Evolutionary conservation across 2,888 invertebrate species (phyloP).

Genomic region (Augiades crinisus): DNA sequence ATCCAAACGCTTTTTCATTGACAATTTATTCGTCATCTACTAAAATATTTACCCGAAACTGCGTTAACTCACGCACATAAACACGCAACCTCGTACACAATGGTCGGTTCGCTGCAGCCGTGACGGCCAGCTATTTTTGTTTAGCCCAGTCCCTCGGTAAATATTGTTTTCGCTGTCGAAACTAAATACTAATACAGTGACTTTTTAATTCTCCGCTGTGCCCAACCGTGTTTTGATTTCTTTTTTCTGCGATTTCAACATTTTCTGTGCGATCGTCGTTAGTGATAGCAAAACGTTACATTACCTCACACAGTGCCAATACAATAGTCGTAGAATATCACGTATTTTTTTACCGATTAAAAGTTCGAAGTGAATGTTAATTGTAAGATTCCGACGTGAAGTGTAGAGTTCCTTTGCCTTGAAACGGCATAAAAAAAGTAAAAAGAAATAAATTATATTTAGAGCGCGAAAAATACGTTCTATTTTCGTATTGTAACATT

Average conservation of each 20-base stretch:
- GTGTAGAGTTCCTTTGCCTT: conserved; percentile 12
- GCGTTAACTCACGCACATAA: conserved; percentile 37
- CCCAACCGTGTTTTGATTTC: conserved; percentile 16
- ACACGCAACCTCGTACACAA: conserved; percentile 40
- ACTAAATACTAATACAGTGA: conserved; percentile 44
- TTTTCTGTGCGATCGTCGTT: conserved; percentile 9
- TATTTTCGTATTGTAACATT: conserved; percentile 20
- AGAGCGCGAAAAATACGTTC: conserved; percentile 22
- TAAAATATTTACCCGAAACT: conserved; percentile 21
- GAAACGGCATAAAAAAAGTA: background rate
- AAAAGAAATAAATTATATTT: conserved; percentile 7
- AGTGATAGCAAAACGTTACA: conserved; percentile 20
- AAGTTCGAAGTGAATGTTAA: conserved; percentile 8
- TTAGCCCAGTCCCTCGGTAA: conserved; percentile 69
- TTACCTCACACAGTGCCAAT: conserved; percentile 24
- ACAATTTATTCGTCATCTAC: conserved; percentile 50
- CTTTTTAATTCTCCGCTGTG: conserved; percentile 37
- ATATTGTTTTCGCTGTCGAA: conserved; percentile 72
- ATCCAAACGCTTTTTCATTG: conserved; percentile 56
- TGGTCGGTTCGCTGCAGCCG: conserved; percentile 1
- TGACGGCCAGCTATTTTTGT: conserved; percentile 63
- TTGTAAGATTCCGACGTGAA: background rate
- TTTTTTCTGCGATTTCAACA: conserved; percentile 21
- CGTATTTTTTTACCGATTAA: conserved; percentile 16
- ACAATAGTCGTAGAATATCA: background rate